Evolutionary conservation across 2,113 vertebrate species (phyloP), one percentile per base, ranked within the genome.

Genomic region (Corythaeola cristata): DNA sequence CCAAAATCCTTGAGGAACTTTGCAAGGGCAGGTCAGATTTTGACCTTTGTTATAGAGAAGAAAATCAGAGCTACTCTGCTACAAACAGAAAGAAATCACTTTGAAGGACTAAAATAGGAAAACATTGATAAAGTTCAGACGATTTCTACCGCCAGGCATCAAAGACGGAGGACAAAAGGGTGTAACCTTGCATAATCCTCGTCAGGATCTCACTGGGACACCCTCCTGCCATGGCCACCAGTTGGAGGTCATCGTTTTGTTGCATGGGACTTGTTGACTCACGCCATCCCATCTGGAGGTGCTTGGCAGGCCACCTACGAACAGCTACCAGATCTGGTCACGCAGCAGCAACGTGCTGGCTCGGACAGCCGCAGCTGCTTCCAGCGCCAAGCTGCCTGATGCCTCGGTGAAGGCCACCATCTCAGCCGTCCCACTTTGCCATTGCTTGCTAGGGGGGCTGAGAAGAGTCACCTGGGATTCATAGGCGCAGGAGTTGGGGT

Each of bases 101-200:
- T 49, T 63, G 30, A 55, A 11, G 12, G 11, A 44, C 35, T 69
- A 75, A 35, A 90, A 60, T 1, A 73, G 8, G 7, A 75, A 45
- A 91, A 78, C 6, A 39, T 1, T 17, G 17, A 50, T 47, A 44
- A 74, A 52, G 18, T 14, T 84, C 22, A 80, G 59, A 37, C 0
- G 3, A 19, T n/a, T 76, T 84, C 83, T 56, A 30, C 0, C 2
- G 11, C 0, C 0, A 69, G n/a, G 19, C 15, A 78, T 28, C 12
- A 28, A 56, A 83, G 35, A 55, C 0, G 11, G 44, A 49, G 47
- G 14, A 50, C 0, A 1, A 76, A 72, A 81, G 9, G 9, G 3
- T 62, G 30, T 47, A 75, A 44, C 3, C 11, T 67, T 23, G 5
- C 21, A 50, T n/a, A 67, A 59, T 33, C 26, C 19, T 23, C 28